These are phyloP conservation scores for Nasonia vitripennis DNA, from an alignment of 1,140 invertebrate genomes.

Conservation along the genomic window DNA sequence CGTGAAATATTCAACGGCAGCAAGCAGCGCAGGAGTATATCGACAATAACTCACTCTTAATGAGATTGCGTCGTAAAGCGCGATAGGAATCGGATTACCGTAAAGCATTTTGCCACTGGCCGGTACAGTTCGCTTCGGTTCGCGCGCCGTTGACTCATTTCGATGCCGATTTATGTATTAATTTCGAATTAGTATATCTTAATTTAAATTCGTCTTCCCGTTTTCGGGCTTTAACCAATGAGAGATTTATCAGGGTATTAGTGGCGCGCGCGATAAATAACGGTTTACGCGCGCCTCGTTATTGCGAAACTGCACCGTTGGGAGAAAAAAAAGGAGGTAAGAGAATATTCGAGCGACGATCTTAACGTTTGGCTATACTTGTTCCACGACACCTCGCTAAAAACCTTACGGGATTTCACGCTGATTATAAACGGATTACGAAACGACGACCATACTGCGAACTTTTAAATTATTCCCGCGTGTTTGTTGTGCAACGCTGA, in stretches of 20 bases:
- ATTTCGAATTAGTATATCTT: conserved; percentile 41
- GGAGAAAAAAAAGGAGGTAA: background rate
- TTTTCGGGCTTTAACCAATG: background rate
- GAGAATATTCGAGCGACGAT: background rate
- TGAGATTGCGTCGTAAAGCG: conserved; percentile 30
- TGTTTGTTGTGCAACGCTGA: no score
- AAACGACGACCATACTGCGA: background rate
- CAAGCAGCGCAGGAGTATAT: background rate
- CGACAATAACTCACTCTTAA: conserved; percentile 39
- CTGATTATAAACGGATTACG: background rate
- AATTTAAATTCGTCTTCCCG: conserved; percentile 13
- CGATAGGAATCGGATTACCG: conserved; percentile 37
- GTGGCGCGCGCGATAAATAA: conserved; percentile 9
- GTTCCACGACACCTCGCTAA: background rate
- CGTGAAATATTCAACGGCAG: background rate
- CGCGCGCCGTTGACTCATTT: background rate
- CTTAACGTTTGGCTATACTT: background rate
- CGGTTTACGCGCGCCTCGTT: background rate
- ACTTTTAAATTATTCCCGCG: background rate
- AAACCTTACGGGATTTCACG: background rate
- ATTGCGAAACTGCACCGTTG: no score
- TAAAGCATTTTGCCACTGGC: conserved; percentile 39
- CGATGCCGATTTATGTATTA: conserved; percentile 31
- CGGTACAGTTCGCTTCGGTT: background rate
- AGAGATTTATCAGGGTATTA: conserved; percentile 27